Percentiles rank a stretch among this genome's conserved stretches.
phyloP scores from a whole-genome alignment of 2,888 invertebrate species.

The Acanthococcus lagerstroemiae region DNA sequence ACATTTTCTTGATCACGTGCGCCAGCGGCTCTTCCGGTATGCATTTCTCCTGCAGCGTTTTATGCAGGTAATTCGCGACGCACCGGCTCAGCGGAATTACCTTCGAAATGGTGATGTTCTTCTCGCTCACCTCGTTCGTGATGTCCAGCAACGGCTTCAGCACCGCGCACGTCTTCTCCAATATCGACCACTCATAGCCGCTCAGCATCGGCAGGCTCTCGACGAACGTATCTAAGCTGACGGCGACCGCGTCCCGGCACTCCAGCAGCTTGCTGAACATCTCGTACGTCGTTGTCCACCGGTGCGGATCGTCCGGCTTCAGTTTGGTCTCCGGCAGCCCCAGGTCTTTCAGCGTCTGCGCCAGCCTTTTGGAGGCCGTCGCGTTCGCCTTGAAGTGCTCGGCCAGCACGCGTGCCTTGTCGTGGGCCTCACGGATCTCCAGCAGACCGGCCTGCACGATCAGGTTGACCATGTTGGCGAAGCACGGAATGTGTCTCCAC shows the following conservation, averaged over 20 bases:
- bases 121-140: constrained; percentile 29
- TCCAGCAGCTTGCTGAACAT: constrained; percentile 32
- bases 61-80: constrained; percentile 18
- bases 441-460: constrained; percentile 13
- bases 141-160: constrained; percentile 33
- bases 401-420: constrained; percentile 6
- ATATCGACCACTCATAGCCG: constrained; percentile 31
- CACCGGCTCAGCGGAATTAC: constrained; percentile 15
- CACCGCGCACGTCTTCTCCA: constrained; percentile 25
- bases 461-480: constrained; percentile 25
- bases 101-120: constrained; percentile 28
- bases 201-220: constrained; percentile 25
- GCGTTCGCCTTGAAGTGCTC: constrained; percentile 21
- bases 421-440: constrained; percentile 7
- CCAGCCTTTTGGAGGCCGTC: background rate
- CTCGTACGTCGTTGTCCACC: constrained; percentile 36
- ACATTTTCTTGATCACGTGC: constrained; percentile 18
- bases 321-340: constrained; percentile 9
- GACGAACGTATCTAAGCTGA: constrained; percentile 22
- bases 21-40: background rate
- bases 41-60: constrained; percentile 14
- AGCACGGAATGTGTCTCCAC: constrained; percentile 27
- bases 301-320: constrained; percentile 32
- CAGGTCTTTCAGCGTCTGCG: constrained; percentile 5
- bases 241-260: constrained; percentile 31